Conservation (phyloP, 2,797 vertebrate genomes). For the Babyrousa celebensis region DNA sequence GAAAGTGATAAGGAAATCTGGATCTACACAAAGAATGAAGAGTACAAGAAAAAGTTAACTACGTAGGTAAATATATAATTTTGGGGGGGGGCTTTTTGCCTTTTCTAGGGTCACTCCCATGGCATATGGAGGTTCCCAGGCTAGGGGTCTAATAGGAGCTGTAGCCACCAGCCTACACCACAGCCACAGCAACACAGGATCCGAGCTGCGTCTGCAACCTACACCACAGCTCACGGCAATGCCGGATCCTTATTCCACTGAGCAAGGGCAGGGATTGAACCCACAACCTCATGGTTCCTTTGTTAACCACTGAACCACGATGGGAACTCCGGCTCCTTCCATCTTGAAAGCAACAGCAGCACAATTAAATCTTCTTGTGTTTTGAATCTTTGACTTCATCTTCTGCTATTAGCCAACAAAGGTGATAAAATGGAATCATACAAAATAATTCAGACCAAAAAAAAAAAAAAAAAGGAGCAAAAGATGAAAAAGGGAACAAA, state of each 20-base stretch:
- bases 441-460: neutral
- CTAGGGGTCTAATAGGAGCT: no score
- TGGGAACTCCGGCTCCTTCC: neutral
- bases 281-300: no score
- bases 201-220: no score
- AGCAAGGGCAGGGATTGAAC: no score
- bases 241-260: no score
- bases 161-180: no score
- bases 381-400: conserved; percentile 21
- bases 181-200: no score
- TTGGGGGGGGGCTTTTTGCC: neutral
- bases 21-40: conserved; percentile 27
- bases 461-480: neutral
- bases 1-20: conserved; percentile 36
- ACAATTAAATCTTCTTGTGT: neutral
- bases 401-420: conserved; percentile 2
- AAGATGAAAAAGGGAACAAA: neutral
- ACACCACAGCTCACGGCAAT: no score
- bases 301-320: no score
- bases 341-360: neutral
- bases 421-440: neutral
- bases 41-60: neutral
- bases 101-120: no score
- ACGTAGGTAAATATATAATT: neutral
- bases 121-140: no score